Evolutionary conservation across 2,888 invertebrate genomes (phyloP), one percentile per base, ranked within the genome.

Genomic region (Mythimna pallens): DNA sequence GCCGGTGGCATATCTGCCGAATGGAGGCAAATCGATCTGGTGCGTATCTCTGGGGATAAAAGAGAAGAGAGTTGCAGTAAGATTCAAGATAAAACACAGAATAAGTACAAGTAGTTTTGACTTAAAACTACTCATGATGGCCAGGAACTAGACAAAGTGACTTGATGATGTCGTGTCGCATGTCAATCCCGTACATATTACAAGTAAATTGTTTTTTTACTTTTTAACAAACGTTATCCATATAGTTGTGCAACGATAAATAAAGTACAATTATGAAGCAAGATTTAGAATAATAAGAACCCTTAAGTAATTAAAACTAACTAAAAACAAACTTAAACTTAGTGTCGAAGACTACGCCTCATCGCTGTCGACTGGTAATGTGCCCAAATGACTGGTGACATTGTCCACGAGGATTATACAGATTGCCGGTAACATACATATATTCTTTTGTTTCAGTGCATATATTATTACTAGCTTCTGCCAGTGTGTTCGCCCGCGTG

Each of bases 1-100:
- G 77, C 99, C 99, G 30, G 99, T 99, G 69, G 99, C 99, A 96
- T 99, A 99, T 84, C 97, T 97, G 7, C 99, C 99, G 88, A 97
- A 97, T 30, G 97, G 97, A 12, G 99, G 99, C 87, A 99, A 96
- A 83, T 97, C 97, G 77, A 99, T 97, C 87, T 98, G 98, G 89
- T 98, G 97, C 81, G 97, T 97, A 90, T 98, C 98, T 93, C 99
- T 99, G 96, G 50, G 73, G 54, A 81, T 3, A 65, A 70, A n/a
- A 70, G 34, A 76, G 70, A 70, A 17, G 2, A 0, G 4, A 12
- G 61, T 70, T 65, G 63, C 55, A 68, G n/a, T 30, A n/a, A 9
- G 25, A 22, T 6, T 30, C 4, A 14, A 7, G 14, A 36, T 10
- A n/a, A 10, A 3, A 34, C 4, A 8, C 7, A 30, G 30, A 30